Base-by-base conservation (phyloP, 2,888 invertebrate genomes). In the Trypoxylon attenuatum region DNA sequence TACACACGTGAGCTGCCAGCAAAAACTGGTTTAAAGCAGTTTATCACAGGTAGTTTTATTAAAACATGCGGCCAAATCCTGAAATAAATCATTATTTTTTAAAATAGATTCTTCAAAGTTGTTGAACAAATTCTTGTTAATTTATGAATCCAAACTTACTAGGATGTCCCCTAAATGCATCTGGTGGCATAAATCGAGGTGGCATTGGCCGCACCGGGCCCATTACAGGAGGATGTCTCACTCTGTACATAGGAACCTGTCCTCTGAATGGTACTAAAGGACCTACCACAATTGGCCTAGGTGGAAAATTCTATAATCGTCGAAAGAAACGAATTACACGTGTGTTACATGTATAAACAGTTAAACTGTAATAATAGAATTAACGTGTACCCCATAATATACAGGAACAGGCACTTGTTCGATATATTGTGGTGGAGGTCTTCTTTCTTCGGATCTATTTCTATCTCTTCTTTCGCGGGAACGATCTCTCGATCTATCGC, bases 281-380 rank as follows among this genome's bases (percentile, higher is more conserved):
- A 13, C 73, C 63, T 29, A 80, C 61, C 69, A 82, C 74, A n/a
- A 81, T 73, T 2, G 80, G 82, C 45, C 82, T 72, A 2, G 73
- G 73, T 18, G 70, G 71, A 27, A 76, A 77, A 52, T 60, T 62
- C 73, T 77, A 42, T 4, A 60, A 27, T 2, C 10, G 5, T 0
- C 33, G 3, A n/a, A 33, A 33, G 29, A 4, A 13, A 3, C 13
- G 4, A 8, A 0, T 33, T 33, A 10, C 33, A 6, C 2, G 13
- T 2, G 13, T 33, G n/a, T n/a, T n/a, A n/a, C n/a, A n/a, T n/a
- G 13, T 5, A 15, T 3, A 23, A 38, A 27, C 1, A 10, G 6
- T 22, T 13, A 8, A 27, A 6, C 16, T 21, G 4, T 25, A 5
- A 4, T 18, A 5, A 8, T 46, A 16, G 47, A 18, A 33, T 55